A percentile compares a stretch with the other conserved stretches of the same genome.
phyloP scores from a whole-genome alignment of 1,140 invertebrate genomes.

The Colletes gigas region DNA sequence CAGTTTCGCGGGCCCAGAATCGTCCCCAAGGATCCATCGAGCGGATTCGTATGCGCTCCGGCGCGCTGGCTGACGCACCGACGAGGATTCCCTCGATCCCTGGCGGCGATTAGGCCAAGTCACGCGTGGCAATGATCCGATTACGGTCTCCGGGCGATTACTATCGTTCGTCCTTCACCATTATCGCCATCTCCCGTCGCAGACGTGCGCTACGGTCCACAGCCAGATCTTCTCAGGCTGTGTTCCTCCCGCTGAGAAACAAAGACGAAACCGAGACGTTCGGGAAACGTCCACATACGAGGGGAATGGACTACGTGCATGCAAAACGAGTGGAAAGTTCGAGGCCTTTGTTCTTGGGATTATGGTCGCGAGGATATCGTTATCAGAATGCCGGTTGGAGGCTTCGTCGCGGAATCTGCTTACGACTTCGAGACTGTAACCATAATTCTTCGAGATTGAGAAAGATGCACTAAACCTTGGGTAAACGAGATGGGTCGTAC shows the following conservation, averaged over 20 bases:
- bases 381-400: not conserved
- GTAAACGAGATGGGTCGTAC: too few relatives aligned
- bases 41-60: slow-evolving; percentile 16
- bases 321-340: not conserved
- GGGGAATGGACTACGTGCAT: not conserved
- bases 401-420: not conserved
- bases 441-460: too few relatives aligned
- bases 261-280: not conserved
- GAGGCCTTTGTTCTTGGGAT: not conserved
- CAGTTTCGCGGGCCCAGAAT: not conserved
- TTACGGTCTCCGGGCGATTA: slow-evolving; percentile 31
- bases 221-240: slow-evolving; percentile 7
- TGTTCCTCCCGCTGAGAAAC: not conserved
- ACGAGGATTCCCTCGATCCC: slow-evolving; percentile 37
- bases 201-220: slow-evolving; percentile 8
- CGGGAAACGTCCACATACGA: not conserved
- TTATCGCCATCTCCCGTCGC: slow-evolving; percentile 27
- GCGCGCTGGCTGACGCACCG: slow-evolving; percentile 21
- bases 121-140: slow-evolving; percentile 48
- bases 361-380: too few relatives aligned
- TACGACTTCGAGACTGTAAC: too few relatives aligned
- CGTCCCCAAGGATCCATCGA: too few relatives aligned
- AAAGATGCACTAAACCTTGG: too few relatives aligned
- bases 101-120: slow-evolving; percentile 16
- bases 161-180: slow-evolving; percentile 34